Percentiles rank a stretch among this genome's conserved stretches.
These are phyloP conservation scores for Sternarchorhynchus goeldii DNA, from an alignment of 2,797 vertebrate genomes.

Conservation along the genomic window DNA sequence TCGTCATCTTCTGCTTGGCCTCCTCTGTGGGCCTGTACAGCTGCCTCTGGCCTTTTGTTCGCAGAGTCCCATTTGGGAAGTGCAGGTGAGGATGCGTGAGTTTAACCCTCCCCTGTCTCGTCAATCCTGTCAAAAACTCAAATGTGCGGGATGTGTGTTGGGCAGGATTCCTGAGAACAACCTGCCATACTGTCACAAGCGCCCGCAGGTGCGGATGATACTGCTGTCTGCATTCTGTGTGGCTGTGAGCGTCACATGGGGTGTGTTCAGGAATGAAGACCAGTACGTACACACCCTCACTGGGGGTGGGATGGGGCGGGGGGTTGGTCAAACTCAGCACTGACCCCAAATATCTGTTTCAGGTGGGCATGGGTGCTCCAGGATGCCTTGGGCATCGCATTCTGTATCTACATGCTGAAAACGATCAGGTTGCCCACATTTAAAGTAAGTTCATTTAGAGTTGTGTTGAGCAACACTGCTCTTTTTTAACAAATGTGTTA, in stretches of 20 bases:
- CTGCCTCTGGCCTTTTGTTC: constrained; percentile 89
- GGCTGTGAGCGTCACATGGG: constrained; percentile 87
- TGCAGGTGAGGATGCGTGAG: constrained; percentile 80
- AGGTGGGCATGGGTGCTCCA: constrained; percentile 98
- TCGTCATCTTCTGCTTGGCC: constrained; percentile 93
- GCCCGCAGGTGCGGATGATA: constrained; percentile 86
- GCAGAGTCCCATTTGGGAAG: constrained; percentile 85
- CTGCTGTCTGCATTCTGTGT: constrained; percentile 83
- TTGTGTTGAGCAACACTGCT: background rate
- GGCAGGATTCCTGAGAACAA: constrained; percentile 89
- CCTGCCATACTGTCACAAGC: constrained; percentile 90
- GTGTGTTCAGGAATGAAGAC: constrained; percentile 92
- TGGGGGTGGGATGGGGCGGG: no score
- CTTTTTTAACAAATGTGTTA: background rate
- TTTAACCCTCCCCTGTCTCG: background rate
- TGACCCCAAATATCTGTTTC: constrained; percentile 29
- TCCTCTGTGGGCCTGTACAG: constrained; percentile 93
- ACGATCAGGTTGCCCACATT: constrained; percentile 93
- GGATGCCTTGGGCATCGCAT: constrained; percentile 90
- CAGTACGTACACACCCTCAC: constrained; percentile 79
- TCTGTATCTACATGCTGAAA: constrained; percentile 96
- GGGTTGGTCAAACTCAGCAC: background rate
- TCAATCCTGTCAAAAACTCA: background rate
- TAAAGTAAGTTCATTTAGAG: constrained; percentile 77
- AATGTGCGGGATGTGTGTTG: constrained; percentile 23